Evolutionary conservation across 2,888 invertebrate species (phyloP), one percentile per base, ranked within the genome.

Genomic region (Leucoma salicis): DNA sequence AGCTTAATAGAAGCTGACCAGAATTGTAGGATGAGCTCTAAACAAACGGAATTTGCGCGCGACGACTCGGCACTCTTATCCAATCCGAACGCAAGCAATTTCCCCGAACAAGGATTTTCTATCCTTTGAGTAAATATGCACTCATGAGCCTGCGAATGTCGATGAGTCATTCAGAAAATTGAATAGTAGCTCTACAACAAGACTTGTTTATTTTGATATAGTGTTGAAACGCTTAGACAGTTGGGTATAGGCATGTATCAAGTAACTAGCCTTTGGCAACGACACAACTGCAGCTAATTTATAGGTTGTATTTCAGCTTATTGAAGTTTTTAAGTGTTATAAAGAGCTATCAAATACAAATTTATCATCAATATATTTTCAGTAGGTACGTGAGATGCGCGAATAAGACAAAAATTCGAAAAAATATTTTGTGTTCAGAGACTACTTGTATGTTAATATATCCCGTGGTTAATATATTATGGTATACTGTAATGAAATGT

Each of bases 51-150:
- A 72, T 64, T 67, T 66, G 69, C 52, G 64, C 53, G 53, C 60
- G 57, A 53, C 60, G 65, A 66, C 61, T 66, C 66, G 55, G 55
- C 66, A 60, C 55, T 60, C 65, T 67, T 69, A 70, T 73, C 69
- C 74, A 81, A 82, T 82, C 74, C 76, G 78, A 80, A 78, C 78
- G 74, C 59, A 77, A 67, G 70, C 74, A 79, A 81, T 82, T 79
- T 73, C 68, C 74, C 70, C 71, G 67, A 72, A 74, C 74, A 70
- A 77, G 67, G 74, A 77, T 79, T 79, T 75, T 75, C 72, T 72
- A 75, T 78, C 74, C 71, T 70, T 73, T 74, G 74, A 76, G 73
- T 77, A 81, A 82, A 81, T 79, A 78, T 73, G 75, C 75, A 74
- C 76, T 77, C 73, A 77, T 74, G 74, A 78, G 72, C 71, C 66